Percentiles rank a stretch among this genome's conserved stretches.
These are phyloP conservation scores for Desmophyllum pertusum DNA, from an alignment of 92 coral and sea anemone species.

Conservation along the genomic window DNA sequence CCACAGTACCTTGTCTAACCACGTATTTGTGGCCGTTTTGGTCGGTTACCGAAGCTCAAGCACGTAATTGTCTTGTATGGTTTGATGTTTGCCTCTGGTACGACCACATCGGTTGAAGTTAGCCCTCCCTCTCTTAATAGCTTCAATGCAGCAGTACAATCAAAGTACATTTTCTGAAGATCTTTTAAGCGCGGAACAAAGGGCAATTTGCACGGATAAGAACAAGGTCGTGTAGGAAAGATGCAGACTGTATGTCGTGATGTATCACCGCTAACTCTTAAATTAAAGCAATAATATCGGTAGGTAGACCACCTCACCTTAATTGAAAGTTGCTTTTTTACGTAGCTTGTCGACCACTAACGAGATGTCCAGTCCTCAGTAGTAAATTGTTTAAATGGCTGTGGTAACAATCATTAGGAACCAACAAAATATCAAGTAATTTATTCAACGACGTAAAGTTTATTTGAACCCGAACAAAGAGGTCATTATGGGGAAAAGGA, in stretches of 20 bases:
- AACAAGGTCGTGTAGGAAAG: not conserved
- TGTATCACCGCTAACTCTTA: not conserved
- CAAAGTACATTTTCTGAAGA: constrained; percentile 14
- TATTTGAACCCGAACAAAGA: constrained; percentile 32
- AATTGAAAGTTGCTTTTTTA: not conserved
- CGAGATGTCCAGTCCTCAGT: not conserved
- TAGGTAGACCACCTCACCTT: constrained; percentile 11
- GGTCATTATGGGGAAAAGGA: constrained; percentile 24
- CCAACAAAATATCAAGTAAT: constrained; percentile 16
- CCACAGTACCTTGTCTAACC: not conserved
- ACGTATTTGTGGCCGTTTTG: not conserved
- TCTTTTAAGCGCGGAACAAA: constrained; percentile 1
- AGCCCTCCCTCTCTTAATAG: not conserved
- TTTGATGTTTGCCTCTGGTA: not conserved
- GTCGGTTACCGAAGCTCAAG: not conserved
- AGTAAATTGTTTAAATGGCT: constrained; percentile 1
- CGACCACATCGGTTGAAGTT: not conserved
- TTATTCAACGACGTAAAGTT: constrained; percentile 31
- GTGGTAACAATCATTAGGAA: constrained; percentile 28
- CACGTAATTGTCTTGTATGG: constrained; percentile 6
- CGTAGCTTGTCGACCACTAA: not conserved
- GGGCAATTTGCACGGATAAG: not conserved
- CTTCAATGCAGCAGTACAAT: not conserved
- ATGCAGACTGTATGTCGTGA: not conserved
- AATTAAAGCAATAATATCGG: not conserved